A percentile compares a stretch with the other conserved stretches of the same genome.
These are phyloP conservation scores for Drosophila limbata DNA, from an alignment of 2,888 invertebrate genomes.

Conservation along the genomic window DNA sequence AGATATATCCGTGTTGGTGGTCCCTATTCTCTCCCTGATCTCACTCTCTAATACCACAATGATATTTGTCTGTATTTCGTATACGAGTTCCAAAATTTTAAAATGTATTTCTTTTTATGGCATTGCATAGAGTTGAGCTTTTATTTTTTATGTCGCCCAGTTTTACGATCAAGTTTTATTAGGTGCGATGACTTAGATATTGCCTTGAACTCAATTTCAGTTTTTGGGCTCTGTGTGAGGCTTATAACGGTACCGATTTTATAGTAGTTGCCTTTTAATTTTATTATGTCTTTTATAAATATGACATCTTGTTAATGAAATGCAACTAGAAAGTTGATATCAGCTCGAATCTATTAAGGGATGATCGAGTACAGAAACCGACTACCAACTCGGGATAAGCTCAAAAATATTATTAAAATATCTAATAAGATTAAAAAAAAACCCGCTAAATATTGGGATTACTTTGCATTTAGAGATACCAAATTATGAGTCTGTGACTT, in stretches of 20 bases:
- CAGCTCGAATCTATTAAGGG: constrained; percentile 12
- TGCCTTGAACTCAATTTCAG: constrained; percentile 75
- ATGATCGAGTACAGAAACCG: background rate
- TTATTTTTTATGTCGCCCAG: constrained; percentile 65
- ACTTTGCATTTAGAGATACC: constrained; percentile 1
- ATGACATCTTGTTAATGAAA: constrained; percentile 59
- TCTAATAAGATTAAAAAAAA: background rate
- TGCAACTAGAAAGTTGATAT: constrained; percentile 58
- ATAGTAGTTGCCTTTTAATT: constrained; percentile 49
- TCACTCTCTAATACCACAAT: constrained; percentile 9
- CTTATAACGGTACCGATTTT: constrained; percentile 71
- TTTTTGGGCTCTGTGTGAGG: constrained; percentile 31
- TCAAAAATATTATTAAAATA: background rate
- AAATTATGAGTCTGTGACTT: background rate
- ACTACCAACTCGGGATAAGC: background rate
- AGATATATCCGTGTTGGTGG: constrained; percentile 62
- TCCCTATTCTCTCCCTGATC: constrained; percentile 34
- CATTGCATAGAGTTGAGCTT: constrained; percentile 59
- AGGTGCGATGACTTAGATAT: constrained; percentile 80
- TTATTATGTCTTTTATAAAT: constrained; percentile 47
- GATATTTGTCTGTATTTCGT: constrained; percentile 27
- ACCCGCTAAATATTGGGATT: constrained; percentile 10
- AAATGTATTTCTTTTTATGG: constrained; percentile 65
- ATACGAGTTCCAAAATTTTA: constrained; percentile 28
- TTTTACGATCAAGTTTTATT: constrained; percentile 72